These are phyloP conservation scores for Sialis fuliginosa DNA, from an alignment of 2,888 invertebrate species.

Conservation along the genomic window DNA sequence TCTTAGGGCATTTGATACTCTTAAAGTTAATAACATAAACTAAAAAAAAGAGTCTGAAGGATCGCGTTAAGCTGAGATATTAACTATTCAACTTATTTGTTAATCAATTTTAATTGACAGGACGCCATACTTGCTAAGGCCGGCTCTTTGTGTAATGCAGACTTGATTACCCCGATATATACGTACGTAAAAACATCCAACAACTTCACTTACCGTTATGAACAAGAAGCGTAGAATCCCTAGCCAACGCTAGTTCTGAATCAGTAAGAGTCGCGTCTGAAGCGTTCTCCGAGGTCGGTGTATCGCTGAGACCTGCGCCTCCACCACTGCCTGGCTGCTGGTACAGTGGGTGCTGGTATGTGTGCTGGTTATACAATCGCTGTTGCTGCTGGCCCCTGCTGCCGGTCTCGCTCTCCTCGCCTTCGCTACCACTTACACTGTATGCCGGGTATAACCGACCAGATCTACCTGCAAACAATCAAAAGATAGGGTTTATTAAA, in stretches of 20 bases:
- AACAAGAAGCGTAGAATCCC: conserved; percentile 64
- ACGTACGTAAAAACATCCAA: too few species aligned
- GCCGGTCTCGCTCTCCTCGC: conserved; percentile 33
- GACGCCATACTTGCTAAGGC: too few species aligned
- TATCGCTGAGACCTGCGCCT: conserved; percentile 50
- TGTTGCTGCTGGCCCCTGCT: conserved; percentile 35
- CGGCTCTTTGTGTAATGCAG: too few species aligned
- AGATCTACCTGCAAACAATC: conserved; percentile 43
- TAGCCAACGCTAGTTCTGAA: conserved; percentile 64
- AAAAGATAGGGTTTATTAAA: conserved; percentile 5
- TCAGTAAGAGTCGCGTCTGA: conserved; percentile 73
- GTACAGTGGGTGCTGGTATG: conserved; percentile 32
- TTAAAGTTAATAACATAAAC: too few species aligned
- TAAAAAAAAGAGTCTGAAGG: too few species aligned
- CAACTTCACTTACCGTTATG: conserved; percentile 52
- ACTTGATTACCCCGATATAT: too few species aligned
- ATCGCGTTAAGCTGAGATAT: too few species aligned
- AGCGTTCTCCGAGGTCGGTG: conserved; percentile 69
- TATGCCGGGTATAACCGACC: conserved; percentile 67
- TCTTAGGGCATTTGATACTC: too few species aligned
- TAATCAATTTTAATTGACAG: too few species aligned
- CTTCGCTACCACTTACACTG: conserved; percentile 60
- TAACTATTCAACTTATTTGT: too few species aligned
- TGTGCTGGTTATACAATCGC: conserved; percentile 30
- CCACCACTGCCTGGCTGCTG: conserved; percentile 20